Percentiles rank a stretch among this genome's conserved stretches.
Conservation (phyloP, 2,797 vertebrate species). For the Enoplosus armatus region DNA sequence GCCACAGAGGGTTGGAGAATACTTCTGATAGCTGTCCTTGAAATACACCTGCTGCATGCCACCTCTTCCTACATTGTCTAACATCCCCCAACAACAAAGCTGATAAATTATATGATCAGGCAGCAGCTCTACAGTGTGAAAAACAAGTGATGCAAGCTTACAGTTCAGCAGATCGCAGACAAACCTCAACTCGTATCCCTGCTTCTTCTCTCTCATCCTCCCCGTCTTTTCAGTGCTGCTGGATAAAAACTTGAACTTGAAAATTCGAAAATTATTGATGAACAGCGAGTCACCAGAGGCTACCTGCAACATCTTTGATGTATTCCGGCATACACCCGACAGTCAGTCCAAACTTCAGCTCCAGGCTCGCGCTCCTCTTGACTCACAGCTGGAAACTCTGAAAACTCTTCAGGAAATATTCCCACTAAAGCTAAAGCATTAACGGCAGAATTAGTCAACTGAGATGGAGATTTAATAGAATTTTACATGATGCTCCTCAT, state of each 20-base stretch:
- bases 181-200: neutral
- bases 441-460: neutral
- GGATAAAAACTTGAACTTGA: constrained; percentile 48
- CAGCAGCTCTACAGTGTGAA: neutral
- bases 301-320: constrained; percentile 42
- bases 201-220: neutral
- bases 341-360: constrained; percentile 22
- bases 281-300: constrained; percentile 37
- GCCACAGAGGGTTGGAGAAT: neutral
- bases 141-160: neutral
- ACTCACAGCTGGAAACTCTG: constrained; percentile 3
- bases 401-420: constrained; percentile 8
- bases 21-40: constrained; percentile 8
- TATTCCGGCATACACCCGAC: constrained; percentile 14
- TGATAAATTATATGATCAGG: neutral
- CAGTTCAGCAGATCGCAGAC: constrained; percentile 10
- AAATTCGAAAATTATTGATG: constrained; percentile 59
- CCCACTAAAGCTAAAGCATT: neutral
- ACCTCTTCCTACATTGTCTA: neutral
- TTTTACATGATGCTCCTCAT: neutral
- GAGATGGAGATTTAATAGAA: neutral
- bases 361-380: neutral
- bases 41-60: constrained; percentile 10
- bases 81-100: neutral
- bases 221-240: constrained; percentile 22